A percentile compares a stretch with the other conserved stretches of the same genome.
These are phyloP conservation scores for Dynastes hyllus DNA, from an alignment of 2,888 invertebrate species.

Conservation along the genomic window DNA sequence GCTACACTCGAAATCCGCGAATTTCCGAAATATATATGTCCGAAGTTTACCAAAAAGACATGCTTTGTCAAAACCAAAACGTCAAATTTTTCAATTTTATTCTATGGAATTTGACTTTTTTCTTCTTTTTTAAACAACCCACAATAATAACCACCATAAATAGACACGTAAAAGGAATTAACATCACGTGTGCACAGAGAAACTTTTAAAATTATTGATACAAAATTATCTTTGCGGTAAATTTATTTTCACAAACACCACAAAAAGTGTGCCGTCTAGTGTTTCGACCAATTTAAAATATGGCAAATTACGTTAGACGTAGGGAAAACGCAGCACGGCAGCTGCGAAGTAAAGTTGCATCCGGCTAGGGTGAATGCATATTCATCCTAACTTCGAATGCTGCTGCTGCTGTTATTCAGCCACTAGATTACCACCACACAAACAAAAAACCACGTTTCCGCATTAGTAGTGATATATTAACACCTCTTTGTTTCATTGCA, in stretches of 20 bases:
- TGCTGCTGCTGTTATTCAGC: constrained; percentile 32
- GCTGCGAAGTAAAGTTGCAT: constrained; percentile 58
- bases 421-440: constrained; percentile 20
- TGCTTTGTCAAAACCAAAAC: too few relatives aligned
- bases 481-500: constrained; percentile 19
- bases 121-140: too few relatives aligned
- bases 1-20: too few relatives aligned
- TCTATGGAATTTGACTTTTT: too few relatives aligned
- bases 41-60: too few relatives aligned
- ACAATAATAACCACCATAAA: too few relatives aligned
- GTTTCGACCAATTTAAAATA: constrained; percentile 44
- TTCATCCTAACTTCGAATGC: constrained; percentile 35
- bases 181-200: too few relatives aligned
- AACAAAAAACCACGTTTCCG: constrained; percentile 9
- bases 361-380: constrained; percentile 54
- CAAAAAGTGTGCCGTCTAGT: constrained; percentile 41
- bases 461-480: constrained; percentile 13
- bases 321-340: constrained; percentile 50
- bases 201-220: background rate
- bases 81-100: too few relatives aligned
- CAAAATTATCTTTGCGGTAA: constrained; percentile 13
- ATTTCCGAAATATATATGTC: too few relatives aligned
- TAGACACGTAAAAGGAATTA: too few relatives aligned
- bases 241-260: constrained; percentile 40
- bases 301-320: constrained; percentile 45